Conservation (phyloP, 2,113 vertebrate genomes). For the Seriola aureovittata region DNA sequence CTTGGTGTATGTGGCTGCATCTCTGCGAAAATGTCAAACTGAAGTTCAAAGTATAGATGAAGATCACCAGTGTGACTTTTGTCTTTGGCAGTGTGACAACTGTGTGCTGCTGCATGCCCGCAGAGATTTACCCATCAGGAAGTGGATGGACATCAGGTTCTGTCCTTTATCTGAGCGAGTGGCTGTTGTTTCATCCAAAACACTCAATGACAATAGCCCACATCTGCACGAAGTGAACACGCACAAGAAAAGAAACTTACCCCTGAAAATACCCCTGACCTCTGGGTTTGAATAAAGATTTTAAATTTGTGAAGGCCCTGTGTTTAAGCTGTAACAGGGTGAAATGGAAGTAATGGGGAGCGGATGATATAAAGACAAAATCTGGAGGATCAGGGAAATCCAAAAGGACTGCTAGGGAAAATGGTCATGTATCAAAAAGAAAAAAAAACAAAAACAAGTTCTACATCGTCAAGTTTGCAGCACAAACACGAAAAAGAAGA, state of each 20-base stretch:
- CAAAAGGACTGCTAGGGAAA: background rate
- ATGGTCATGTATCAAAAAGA: background rate
- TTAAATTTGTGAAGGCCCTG: background rate
- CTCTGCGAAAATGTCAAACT: background rate
- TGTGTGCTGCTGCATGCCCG: background rate
- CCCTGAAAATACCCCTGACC: background rate
- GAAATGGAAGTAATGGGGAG: background rate
- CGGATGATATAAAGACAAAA: background rate
- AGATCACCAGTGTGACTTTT: background rate
- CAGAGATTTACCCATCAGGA: background rate
- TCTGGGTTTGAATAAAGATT: background rate
- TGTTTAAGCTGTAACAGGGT: background rate
- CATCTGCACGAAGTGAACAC: background rate
- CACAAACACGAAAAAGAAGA: background rate
- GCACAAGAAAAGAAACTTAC: no score
- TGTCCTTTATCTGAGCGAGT: background rate
- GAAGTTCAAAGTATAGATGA: background rate
- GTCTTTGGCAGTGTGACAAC: background rate
- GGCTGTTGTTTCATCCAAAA: background rate
- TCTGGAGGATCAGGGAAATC: constrained; percentile 3
- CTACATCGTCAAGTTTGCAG: background rate
- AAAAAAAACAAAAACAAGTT: constrained; percentile 2
- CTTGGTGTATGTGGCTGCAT: background rate
- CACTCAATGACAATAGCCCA: no score
- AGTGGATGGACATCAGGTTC: background rate